Conservation (phyloP, 1,140 invertebrate genomes). For the Drosophila azteca region DNA sequence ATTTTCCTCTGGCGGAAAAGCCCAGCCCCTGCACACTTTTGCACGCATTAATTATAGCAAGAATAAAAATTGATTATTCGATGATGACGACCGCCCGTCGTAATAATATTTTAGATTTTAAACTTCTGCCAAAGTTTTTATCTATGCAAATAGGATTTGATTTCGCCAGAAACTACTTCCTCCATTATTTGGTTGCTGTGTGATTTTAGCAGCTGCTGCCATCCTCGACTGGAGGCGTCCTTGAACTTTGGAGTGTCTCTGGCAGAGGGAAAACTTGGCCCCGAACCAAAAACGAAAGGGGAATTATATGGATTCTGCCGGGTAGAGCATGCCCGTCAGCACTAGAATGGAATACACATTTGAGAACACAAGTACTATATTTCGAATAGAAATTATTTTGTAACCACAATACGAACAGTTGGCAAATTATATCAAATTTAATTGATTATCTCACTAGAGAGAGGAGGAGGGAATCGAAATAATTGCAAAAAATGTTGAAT, state of each 20-base stretch:
- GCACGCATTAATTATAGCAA: too few species aligned
- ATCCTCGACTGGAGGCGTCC: slow-evolving; percentile 36
- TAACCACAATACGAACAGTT: slow-evolving; percentile 34
- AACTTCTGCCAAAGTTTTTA: too few species aligned
- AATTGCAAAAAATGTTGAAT: slow-evolving; percentile 23
- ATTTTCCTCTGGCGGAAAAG: slow-evolving; percentile 4
- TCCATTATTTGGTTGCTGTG: not conserved
- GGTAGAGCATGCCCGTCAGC: not conserved
- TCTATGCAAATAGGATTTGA: too few species aligned
- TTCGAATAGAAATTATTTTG: slow-evolving; percentile 13
- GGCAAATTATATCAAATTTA: slow-evolving; percentile 67
- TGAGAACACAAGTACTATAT: slow-evolving; percentile 10
- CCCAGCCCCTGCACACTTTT: too few species aligned
- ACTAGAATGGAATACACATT: slow-evolving; percentile 1
- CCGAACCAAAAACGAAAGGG: slow-evolving; percentile 22
- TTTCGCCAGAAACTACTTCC: too few species aligned
- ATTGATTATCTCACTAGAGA: slow-evolving; percentile 42
- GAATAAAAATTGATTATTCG: too few species aligned
- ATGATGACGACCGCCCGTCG: too few species aligned
- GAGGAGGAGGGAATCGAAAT: slow-evolving; percentile 4
- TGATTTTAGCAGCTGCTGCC: not conserved
- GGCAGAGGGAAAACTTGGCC: slow-evolving; percentile 36
- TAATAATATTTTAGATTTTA: too few species aligned
- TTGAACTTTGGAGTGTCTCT: slow-evolving; percentile 36
- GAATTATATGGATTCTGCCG: slow-evolving; percentile 3